These are phyloP conservation scores for Anomalospiza imberbis DNA, from an alignment of 2,797 vertebrate genomes.

Conservation along the genomic window DNA sequence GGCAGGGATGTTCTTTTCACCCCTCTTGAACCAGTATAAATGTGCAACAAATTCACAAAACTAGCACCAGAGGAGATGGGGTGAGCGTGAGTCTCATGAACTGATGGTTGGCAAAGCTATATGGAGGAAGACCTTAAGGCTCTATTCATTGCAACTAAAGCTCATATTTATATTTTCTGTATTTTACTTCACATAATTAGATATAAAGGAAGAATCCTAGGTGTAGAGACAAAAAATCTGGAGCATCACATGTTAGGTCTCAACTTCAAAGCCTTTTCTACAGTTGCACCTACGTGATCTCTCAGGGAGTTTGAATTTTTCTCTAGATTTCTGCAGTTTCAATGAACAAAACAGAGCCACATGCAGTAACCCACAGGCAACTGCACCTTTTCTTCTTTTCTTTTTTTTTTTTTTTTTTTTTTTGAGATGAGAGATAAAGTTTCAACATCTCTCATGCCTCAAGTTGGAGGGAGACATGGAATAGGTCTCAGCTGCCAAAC, in stretches of 20 bases:
- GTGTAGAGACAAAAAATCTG: background rate
- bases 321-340: background rate
- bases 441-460: background rate
- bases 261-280: background rate
- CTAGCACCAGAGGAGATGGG: background rate
- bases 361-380: background rate
- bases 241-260: background rate
- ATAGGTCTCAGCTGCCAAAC: background rate
- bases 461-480: background rate
- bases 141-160: background rate
- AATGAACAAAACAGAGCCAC: background rate
- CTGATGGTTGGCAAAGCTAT: background rate
- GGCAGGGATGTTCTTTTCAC: background rate
- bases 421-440: background rate
- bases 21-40: background rate
- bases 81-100: background rate
- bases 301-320: background rate
- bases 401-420: background rate
- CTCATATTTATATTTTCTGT: background rate
- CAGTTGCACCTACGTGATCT: background rate
- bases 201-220: background rate
- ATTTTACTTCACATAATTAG: background rate
- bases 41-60: background rate
- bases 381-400: background rate
- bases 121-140: background rate